Percentiles rank a stretch among this genome's conserved stretches.
Conservation (phyloP, 2,113 vertebrate species). For the Axis porcinus region DNA sequence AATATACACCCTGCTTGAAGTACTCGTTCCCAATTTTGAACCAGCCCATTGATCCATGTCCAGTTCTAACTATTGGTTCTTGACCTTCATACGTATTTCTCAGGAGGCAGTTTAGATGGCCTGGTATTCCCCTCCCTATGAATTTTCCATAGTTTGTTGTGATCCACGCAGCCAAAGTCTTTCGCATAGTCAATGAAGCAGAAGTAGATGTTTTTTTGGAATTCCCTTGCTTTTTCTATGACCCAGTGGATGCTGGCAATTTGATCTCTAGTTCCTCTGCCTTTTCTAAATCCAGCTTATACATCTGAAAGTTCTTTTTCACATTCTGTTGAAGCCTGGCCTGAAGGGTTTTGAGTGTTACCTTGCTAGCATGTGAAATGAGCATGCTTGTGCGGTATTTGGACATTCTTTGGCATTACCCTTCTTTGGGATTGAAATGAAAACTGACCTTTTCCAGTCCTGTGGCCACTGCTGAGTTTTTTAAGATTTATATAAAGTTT, state of each 20-base stretch:
- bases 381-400: neutral
- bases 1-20: neutral
- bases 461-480: neutral
- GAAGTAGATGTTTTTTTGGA: neutral
- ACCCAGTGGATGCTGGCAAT: neutral
- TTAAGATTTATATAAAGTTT: neutral
- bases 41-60: neutral
- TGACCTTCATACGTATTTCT: neutral
- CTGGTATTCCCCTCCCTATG: neutral
- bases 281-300: neutral
- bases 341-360: neutral
- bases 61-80: neutral
- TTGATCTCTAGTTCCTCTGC: neutral
- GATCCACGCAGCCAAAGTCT: neutral
- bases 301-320: neutral
- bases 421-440: neutral
- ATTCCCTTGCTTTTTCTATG: neutral
- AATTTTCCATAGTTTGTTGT: neutral
- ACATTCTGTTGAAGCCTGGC: neutral
- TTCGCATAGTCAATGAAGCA: neutral
- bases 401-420: neutral
- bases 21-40: neutral
- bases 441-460: neutral
- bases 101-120: neutral
- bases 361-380: neutral